Percentiles rank a stretch among this genome's conserved stretches.
phyloP scores from a whole-genome alignment of 2,888 invertebrate species.

The Cosmia pyralina region DNA sequence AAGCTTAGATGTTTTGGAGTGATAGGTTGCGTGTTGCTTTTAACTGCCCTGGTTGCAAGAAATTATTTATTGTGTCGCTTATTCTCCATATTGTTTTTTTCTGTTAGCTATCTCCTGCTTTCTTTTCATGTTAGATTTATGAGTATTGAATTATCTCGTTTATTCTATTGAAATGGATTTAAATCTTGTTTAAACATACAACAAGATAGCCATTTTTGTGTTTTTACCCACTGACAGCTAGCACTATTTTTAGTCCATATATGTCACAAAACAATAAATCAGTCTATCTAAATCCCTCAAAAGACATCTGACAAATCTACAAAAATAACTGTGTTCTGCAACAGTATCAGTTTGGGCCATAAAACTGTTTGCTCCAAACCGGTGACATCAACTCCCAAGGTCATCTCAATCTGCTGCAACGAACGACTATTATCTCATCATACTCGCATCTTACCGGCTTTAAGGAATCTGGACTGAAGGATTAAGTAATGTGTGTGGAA shows the following conservation, averaged over 20 bases:
- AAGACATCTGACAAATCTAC: constrained; percentile 29
- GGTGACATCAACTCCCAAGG: constrained; percentile 64
- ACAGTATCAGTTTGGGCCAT: constrained; percentile 53
- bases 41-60: neutral
- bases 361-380: constrained; percentile 50
- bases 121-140: neutral
- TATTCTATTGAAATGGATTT: neutral
- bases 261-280: constrained; percentile 11
- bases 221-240: neutral
- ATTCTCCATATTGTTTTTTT: neutral
- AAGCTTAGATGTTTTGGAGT: neutral
- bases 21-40: neutral
- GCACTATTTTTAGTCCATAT: neutral
- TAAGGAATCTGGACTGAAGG: constrained; percentile 50
- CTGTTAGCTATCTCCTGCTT: no score
- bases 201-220: neutral
- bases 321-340: constrained; percentile 35
- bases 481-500: constrained; percentile 37
- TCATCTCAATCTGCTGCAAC: constrained; percentile 52
- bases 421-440: constrained; percentile 58
- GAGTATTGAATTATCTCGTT: neutral
- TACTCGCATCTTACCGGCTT: constrained; percentile 41
- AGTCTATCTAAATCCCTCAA: constrained; percentile 22
- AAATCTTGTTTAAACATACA: neutral
- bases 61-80: neutral